These are phyloP conservation scores for Tenualosa thibaudeaui DNA, from an alignment of 2,797 vertebrate species.

Conservation along the genomic window DNA sequence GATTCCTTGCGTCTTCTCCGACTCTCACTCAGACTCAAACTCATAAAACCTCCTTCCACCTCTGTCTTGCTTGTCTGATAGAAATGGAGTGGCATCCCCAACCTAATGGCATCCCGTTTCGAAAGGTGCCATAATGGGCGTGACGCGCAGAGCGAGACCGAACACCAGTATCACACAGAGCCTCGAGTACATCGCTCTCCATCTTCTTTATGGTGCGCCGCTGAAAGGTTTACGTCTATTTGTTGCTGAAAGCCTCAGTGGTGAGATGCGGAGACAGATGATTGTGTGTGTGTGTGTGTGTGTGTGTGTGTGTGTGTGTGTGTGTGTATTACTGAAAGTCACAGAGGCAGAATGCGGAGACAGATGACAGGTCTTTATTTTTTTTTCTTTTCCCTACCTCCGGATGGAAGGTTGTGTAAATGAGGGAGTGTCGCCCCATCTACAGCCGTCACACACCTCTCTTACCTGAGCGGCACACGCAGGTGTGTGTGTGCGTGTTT, in stretches of 20 bases:
- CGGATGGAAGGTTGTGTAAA: no score
- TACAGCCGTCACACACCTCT: no score
- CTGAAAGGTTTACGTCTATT: conserved; percentile 1
- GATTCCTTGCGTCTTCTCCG: conserved; percentile 25
- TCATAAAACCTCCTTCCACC: not conserved
- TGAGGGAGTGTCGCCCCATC: no score
- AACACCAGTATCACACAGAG: not conserved
- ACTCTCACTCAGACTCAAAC: not conserved
- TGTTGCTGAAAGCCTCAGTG: not conserved
- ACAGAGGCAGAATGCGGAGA: no score
- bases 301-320: not conserved
- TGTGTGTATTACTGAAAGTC: not conserved
- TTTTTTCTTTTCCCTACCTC: no score
- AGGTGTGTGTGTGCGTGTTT: not conserved
- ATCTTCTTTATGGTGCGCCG: not conserved
- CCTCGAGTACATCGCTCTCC: not conserved
- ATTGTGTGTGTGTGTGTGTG: not conserved
- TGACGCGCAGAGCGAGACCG: not conserved
- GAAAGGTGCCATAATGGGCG: not conserved
- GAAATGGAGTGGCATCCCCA: not conserved
- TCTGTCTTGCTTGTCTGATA: not conserved
- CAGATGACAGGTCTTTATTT: no score
- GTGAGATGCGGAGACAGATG: no score
- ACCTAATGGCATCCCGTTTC: not conserved
- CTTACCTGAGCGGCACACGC: not conserved